Evolutionary conservation across 2,797 vertebrate genomes (phyloP).

Genomic region (Numenius phaeopus): DNA sequence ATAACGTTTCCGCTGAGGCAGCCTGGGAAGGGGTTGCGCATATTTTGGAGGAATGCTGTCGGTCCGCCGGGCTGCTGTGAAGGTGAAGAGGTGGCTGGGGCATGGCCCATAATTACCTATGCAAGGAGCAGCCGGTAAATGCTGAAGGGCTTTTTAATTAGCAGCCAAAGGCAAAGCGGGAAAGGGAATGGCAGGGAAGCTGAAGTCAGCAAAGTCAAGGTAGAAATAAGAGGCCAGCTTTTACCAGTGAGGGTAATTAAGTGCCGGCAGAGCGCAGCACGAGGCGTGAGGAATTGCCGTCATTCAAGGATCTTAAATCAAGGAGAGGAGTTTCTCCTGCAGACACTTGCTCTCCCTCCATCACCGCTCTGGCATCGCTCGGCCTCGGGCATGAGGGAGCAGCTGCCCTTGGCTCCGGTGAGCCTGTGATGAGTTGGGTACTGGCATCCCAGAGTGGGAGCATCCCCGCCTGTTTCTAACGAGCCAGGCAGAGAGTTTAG

Average conservation of each 20-base stretch:
- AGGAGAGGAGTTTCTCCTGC: not conserved
- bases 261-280: not conserved
- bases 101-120: not conserved
- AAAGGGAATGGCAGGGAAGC: conserved; percentile 23
- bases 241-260: conserved; percentile 44
- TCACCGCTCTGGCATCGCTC: not conserved
- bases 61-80: not conserved
- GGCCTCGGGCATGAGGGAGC: not conserved
- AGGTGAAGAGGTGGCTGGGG: conserved; percentile 4
- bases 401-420: not conserved
- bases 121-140: not conserved
- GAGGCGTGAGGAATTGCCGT: conserved; percentile 3
- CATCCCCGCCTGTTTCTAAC: rapidly evolving
- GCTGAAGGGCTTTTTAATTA: conserved; percentile 71
- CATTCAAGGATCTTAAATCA: conserved; percentile 23
- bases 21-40: rapidly evolving
- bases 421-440: not conserved
- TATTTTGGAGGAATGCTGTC: not conserved
- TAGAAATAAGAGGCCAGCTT: conserved; percentile 40
- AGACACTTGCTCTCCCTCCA: not conserved
- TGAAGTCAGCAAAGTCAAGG: conserved; percentile 67
- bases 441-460: rapidly evolving
- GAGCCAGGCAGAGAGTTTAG: not conserved
- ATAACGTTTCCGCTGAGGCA: rapidly evolving
- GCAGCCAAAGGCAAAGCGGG: conserved; percentile 60